Percentiles rank a stretch among this genome's conserved stretches.
Evolutionary conservation across 2,113 vertebrate genomes (phyloP).

Genomic region (Asarcornis scutulata): DNA sequence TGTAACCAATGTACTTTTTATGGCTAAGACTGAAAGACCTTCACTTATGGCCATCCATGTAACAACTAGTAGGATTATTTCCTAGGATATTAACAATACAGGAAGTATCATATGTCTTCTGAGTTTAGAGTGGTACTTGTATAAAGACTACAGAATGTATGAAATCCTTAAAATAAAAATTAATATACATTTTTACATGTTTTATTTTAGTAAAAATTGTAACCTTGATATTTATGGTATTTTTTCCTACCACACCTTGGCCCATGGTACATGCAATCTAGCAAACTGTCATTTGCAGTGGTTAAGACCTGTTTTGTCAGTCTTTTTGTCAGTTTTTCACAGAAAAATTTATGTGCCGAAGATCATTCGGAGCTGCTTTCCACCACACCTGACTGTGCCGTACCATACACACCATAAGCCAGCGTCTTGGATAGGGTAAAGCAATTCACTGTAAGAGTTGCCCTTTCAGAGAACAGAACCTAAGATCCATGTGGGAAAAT

Average conservation of each 20-base stretch:
- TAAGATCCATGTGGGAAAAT: background rate
- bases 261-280: background rate
- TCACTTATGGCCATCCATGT: background rate
- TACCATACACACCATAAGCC: fast-evolving
- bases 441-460: fast-evolving
- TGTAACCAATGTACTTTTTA: background rate
- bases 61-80: background rate
- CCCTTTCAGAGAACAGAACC: background rate
- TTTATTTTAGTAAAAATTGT: background rate
- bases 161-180: background rate
- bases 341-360: background rate
- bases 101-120: background rate
- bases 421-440: background rate
- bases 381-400: background rate
- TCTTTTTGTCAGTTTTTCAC: background rate
- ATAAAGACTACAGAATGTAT: background rate
- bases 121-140: background rate
- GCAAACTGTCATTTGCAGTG: background rate
- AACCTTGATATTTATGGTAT: background rate
- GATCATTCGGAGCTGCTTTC: background rate
- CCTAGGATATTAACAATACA: background rate
- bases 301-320: background rate
- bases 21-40: background rate
- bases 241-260: background rate
- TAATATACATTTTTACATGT: background rate